Evolutionary conservation across 2,888 invertebrate genomes (phyloP), one percentile per base, ranked within the genome.

Genomic region (Luffia ferchaultella): DNA sequence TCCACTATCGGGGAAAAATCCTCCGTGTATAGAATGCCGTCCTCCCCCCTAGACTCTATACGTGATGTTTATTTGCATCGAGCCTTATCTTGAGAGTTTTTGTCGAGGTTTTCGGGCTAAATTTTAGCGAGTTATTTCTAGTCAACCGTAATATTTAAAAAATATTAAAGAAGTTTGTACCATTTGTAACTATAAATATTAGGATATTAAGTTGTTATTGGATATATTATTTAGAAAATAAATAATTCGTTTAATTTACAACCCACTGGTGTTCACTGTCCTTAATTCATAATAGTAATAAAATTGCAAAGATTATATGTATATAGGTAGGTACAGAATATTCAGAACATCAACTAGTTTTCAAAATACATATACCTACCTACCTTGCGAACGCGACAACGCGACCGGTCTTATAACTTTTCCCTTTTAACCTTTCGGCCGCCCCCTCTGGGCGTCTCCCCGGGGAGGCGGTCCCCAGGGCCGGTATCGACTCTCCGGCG

Each of bases 391-490:
- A 67, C 67, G 73, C 71, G 71, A 75, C 77, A 77, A 78, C 80
- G 76, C 78, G 77, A 78, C 78, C 77, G 79, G 82, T 76, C 78
- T 82, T 82, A 79, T 80, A 80, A 82, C 80, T 82, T 82, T 80
- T 80, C 79, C 82, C 82, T 82, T 82, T 82, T 80, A 82, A 80
- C 82, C 82, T 82, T 82, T 78, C 75, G 70, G 70, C 59, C 61
- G 61, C 68, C 64, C 64, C 17, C 43, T 61, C 61, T 56, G 43
- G 48, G 20, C 40, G 30, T 58, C 60, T 78, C 82, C 79, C 79
- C 67, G 68, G 84, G 83, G 83, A 82, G 85, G 84, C 84, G 83
- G 82, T 84, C 85, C 80, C 84, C 71, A 54, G 85, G 79, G 83
- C 73, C 73, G 73, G 72, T 63, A 71, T 67, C 62, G 75, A 74